These are phyloP conservation scores for Pomatorhinus ruficollis DNA, from an alignment of 2,113 vertebrate genomes.

Conservation along the genomic window DNA sequence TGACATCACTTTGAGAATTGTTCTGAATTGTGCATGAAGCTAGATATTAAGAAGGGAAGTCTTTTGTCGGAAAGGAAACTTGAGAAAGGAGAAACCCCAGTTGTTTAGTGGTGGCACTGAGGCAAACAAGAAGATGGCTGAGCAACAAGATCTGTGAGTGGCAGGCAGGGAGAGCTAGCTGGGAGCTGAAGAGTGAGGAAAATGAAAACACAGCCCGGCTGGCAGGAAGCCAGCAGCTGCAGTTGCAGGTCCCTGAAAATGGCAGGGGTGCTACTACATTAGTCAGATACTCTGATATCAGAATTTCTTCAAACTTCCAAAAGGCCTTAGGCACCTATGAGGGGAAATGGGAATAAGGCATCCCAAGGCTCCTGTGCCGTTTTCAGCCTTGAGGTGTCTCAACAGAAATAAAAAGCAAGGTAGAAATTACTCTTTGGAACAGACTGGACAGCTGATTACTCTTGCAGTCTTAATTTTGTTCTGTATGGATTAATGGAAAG, in stretches of 20 bases:
- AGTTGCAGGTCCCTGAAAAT: fast-evolving
- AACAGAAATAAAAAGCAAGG: neutral
- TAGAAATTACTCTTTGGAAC: neutral
- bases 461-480: neutral
- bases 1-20: neutral
- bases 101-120: neutral
- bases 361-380: neutral
- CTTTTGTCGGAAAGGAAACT: neutral
- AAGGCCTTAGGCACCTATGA: neutral
- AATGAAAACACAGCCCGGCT: neutral
- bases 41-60: neutral
- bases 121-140: neutral
- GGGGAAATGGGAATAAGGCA: neutral
- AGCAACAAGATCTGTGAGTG: neutral
- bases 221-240: neutral
- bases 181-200: neutral
- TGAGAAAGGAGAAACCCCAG: neutral
- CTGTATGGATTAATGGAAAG: neutral
- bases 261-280: fast-evolving
- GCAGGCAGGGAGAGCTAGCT: neutral
- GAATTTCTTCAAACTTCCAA: neutral
- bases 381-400: neutral
- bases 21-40: neutral
- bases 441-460: neutral
- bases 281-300: neutral